Evolutionary conservation across 2,888 invertebrate genomes (phyloP).

Genomic region (Andrena haemorrhoa): DNA sequence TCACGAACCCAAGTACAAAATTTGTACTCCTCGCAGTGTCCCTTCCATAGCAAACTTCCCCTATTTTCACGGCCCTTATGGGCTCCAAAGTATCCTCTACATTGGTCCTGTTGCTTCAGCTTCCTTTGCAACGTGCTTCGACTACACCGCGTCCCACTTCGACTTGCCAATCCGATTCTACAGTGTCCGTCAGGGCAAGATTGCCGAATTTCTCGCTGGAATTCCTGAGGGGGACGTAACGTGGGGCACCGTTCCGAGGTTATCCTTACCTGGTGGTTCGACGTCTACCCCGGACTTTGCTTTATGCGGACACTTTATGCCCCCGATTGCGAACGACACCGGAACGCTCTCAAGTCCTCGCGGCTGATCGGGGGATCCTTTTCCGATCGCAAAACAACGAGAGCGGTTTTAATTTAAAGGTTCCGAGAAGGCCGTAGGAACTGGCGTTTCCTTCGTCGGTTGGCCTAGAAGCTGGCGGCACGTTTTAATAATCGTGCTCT

Average conservation of each 20-base stretch:
- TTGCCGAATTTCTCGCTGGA: not conserved
- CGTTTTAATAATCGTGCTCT: conserved; percentile 72
- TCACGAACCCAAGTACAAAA: too few species aligned
- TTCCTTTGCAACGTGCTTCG: too few species aligned
- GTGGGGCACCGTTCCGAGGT: conserved; percentile 47
- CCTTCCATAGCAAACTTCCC: too few species aligned
- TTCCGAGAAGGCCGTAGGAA: conserved; percentile 65
- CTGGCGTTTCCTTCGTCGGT: conserved; percentile 53
- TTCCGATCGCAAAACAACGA: conserved; percentile 79
- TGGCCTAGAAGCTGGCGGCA: conserved; percentile 55
- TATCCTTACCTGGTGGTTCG: conserved; percentile 68
- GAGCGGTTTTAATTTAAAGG: conserved; percentile 81
- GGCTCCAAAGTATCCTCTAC: too few species aligned
- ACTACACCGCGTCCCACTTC: too few species aligned
- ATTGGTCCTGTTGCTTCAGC: too few species aligned
- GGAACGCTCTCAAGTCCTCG: conserved; percentile 84
- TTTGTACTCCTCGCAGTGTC: too few species aligned
- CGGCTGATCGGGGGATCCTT: conserved; percentile 77
- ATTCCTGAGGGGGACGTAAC: not conserved
- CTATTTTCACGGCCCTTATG: too few species aligned
- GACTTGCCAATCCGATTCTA: too few species aligned
- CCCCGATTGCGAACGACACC: conserved; percentile 84
- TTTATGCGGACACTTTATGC: conserved; percentile 84
- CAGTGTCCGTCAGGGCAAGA: not conserved
- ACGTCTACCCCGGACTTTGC: conserved; percentile 73